These are phyloP conservation scores for Allenopithecus nigroviridis DNA, from an alignment of 2,797 vertebrate genomes.

Conservation along the genomic window DNA sequence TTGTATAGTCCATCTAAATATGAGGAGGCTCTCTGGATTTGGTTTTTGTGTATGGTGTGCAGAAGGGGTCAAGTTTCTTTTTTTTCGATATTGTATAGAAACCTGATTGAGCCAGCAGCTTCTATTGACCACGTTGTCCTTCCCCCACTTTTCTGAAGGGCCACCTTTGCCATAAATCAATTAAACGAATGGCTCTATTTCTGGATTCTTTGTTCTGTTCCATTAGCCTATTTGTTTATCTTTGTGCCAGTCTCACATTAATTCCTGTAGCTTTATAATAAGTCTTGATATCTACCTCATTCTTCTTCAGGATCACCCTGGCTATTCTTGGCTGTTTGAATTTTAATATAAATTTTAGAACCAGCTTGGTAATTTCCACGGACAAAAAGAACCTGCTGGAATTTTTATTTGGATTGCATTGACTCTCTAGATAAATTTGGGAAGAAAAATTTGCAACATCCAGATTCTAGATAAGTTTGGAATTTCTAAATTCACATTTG, in stretches of 20 bases:
- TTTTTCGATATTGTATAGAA: neutral
- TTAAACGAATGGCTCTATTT: neutral
- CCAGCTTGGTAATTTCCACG: neutral
- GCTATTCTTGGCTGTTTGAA: neutral
- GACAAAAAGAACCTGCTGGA: neutral
- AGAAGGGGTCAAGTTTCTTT: neutral
- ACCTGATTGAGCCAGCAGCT: neutral
- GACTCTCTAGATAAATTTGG: neutral
- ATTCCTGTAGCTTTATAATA: neutral
- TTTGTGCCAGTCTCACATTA: neutral
- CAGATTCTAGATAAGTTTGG: neutral
- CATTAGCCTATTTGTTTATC: neutral
- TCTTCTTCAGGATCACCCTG: neutral
- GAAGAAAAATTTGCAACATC: neutral
- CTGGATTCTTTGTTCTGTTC: neutral
- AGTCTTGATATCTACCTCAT: neutral
- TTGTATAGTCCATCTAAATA: neutral
- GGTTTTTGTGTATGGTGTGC: neutral
- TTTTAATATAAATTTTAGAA: conserved; percentile 2
- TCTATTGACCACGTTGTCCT: neutral
- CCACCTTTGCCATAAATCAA: neutral
- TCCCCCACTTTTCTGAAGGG: neutral
- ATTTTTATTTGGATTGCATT: neutral
- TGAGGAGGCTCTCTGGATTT: neutral
- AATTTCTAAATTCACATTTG: neutral